phyloP scores from a whole-genome alignment of 2,113 vertebrate species.

The Eretmodus cyanostictus region DNA sequence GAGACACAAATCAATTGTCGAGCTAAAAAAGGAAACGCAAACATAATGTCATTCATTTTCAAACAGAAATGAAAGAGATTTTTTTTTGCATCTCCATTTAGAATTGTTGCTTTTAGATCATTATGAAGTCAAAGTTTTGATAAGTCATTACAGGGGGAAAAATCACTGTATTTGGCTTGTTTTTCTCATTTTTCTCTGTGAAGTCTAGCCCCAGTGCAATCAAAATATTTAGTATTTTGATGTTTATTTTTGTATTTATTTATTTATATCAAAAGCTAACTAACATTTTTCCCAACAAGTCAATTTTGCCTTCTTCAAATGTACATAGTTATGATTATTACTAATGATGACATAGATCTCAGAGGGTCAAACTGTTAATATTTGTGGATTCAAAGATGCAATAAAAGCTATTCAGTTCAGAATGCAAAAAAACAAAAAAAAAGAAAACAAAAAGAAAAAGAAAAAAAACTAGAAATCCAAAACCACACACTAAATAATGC shows the following conservation, averaged over 20 bases:
- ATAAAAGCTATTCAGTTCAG: background rate
- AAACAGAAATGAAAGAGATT: background rate
- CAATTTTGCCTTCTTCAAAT: background rate
- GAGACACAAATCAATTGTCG: background rate
- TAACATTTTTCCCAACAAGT: background rate
- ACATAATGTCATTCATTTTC: background rate
- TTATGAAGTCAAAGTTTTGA: background rate
- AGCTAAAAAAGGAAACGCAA: background rate
- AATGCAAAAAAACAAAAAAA: background rate
- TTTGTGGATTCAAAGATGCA: background rate
- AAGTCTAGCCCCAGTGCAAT: background rate
- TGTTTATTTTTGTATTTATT: background rate
- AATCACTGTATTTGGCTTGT: background rate
- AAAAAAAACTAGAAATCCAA: background rate
- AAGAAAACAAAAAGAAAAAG: rapidly evolving
- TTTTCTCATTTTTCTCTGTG: background rate
- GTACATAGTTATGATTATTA: background rate
- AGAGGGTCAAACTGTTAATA: background rate
- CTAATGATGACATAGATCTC: background rate
- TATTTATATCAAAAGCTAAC: background rate
- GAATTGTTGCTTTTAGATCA: background rate
- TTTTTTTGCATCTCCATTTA: background rate
- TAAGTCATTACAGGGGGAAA: background rate
- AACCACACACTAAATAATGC: background rate
- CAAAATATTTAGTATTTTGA: background rate